phyloP scores from a whole-genome alignment of 2,113 vertebrate genomes.

The Atractosteus spatula region DNA sequence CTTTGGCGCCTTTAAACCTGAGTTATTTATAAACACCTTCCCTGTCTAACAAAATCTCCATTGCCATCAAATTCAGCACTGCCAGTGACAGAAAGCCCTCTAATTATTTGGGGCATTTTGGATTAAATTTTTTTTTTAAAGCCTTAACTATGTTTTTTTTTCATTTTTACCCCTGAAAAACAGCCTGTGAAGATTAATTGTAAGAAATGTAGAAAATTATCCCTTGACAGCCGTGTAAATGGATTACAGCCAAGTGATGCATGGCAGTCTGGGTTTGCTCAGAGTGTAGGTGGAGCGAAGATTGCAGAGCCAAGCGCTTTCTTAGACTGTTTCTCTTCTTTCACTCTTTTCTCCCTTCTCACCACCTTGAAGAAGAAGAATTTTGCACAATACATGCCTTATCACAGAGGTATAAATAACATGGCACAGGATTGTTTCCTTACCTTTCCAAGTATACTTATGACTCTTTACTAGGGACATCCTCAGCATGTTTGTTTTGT shows the following conservation, averaged over 20 bases:
- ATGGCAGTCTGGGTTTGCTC: neutral
- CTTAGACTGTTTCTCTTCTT: neutral
- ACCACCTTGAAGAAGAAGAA: too few relatives aligned
- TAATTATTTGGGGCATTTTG: neutral
- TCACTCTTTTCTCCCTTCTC: too few relatives aligned
- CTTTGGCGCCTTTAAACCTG: neutral
- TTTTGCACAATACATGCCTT: too few relatives aligned
- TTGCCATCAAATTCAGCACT: neutral
- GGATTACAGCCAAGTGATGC: neutral
- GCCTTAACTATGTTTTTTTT: neutral
- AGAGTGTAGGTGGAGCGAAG: neutral
- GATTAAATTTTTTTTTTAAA: neutral
- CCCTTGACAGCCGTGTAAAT: neutral
- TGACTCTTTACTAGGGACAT: too few relatives aligned
- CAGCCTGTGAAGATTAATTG: neutral
- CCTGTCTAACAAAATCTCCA: neutral
- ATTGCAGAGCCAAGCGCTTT: neutral
- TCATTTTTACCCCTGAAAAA: neutral
- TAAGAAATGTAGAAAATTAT: conserved; percentile 2
- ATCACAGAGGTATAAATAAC: too few relatives aligned
- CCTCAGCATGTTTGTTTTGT: too few relatives aligned
- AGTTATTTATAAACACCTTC: neutral
- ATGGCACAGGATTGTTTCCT: too few relatives aligned
- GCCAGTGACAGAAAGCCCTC: neutral
- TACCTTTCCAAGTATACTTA: too few relatives aligned